A percentile compares a stretch with the other conserved stretches of the same genome.
phyloP scores from a whole-genome alignment of 2,888 invertebrate species.

The Trimorus sp. region DNA sequence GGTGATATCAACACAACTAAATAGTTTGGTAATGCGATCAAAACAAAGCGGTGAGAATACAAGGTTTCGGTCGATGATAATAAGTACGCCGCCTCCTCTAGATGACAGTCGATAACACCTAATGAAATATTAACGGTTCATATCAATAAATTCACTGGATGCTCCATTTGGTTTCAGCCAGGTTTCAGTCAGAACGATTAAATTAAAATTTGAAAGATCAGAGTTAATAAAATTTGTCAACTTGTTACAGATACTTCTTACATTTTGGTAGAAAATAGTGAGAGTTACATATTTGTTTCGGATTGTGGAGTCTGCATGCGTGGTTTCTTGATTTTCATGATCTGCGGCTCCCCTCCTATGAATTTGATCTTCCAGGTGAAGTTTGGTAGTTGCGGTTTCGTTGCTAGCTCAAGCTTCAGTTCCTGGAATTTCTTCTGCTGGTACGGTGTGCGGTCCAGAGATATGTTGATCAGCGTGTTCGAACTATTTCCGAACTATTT shows the following conservation, averaged over 20 bases:
- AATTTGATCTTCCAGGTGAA: too few species aligned
- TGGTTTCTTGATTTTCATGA: too few species aligned
- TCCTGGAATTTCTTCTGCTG: too few species aligned
- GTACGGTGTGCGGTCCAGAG: too few species aligned
- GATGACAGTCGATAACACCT: background rate
- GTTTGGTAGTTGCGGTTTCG: too few species aligned
- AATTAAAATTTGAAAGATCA: background rate
- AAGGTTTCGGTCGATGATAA: background rate
- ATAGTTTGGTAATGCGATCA: too few species aligned
- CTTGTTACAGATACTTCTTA: background rate
- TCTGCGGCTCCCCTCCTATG: too few species aligned
- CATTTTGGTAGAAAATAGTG: too few species aligned
- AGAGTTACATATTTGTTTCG: background rate
- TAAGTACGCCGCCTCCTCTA: slow-evolving; percentile 2
- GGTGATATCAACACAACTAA: background rate
- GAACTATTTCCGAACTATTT: too few species aligned
- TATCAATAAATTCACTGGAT: background rate
- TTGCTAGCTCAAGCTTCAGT: too few species aligned
- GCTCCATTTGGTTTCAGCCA: background rate
- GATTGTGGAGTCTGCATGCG: too few species aligned
- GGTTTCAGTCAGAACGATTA: background rate
- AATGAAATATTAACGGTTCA: background rate
- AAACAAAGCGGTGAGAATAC: background rate
- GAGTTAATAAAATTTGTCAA: background rate
- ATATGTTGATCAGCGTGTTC: too few species aligned